phyloP scores from a whole-genome alignment of 2,797 vertebrate species.

The Selene dorsalis region DNA sequence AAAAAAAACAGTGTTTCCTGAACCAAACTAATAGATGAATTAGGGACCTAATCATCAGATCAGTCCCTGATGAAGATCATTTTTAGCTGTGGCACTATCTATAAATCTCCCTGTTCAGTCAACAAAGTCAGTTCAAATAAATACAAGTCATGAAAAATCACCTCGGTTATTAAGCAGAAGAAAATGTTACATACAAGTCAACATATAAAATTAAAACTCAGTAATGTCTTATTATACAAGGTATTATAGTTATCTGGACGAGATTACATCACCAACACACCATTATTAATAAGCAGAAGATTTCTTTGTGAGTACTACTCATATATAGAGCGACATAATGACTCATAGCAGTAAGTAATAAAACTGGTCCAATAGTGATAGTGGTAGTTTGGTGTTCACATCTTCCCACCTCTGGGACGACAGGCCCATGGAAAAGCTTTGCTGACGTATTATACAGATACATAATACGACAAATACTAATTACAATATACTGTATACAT shows the following conservation, averaged over 20 bases:
- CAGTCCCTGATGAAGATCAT: not conserved
- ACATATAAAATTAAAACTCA: no score
- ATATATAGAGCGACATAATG: constrained; percentile 3
- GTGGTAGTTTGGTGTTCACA: constrained; percentile 15
- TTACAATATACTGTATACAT: constrained; percentile 54
- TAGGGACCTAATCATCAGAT: not conserved
- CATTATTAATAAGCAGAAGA: not conserved
- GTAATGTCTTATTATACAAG: no score
- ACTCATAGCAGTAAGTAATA: constrained; percentile 14
- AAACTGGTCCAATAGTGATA: constrained; percentile 17
- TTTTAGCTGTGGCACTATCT: not conserved
- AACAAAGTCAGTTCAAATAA: not conserved
- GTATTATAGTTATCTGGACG: no score
- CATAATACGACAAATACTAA: not conserved
- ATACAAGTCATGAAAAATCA: not conserved
- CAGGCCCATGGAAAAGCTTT: not conserved
- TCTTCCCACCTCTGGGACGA: not conserved
- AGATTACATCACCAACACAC: not conserved
- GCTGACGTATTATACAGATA: not conserved
- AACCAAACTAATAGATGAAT: not conserved
- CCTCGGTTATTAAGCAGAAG: not conserved
- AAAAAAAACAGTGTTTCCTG: no score
- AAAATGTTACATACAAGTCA: not conserved
- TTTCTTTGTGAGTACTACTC: not conserved
- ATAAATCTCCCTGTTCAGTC: not conserved